These are phyloP conservation scores for Poeciliopsis prolifica DNA, from an alignment of 2,113 vertebrate genomes.

Conservation along the genomic window DNA sequence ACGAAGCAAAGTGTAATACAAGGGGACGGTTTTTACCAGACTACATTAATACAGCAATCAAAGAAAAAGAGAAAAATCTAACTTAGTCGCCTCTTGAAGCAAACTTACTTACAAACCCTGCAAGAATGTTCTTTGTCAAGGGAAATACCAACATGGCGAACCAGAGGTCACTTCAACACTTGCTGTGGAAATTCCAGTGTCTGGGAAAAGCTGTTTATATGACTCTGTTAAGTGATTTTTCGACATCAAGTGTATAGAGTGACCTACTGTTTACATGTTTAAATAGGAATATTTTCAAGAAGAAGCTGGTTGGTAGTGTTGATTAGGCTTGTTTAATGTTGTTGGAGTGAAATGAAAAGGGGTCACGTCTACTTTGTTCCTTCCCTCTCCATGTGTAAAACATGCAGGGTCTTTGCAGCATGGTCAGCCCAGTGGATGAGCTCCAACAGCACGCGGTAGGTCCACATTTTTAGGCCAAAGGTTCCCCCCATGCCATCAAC, in stretches of 20 bases:
- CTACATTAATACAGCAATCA: slow-evolving; percentile 7
- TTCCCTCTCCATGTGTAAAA: slow-evolving; percentile 67
- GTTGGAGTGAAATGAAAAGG: not conserved
- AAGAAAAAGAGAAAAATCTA: slow-evolving; percentile 8
- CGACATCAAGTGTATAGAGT: slow-evolving; percentile 32
- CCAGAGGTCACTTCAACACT: slow-evolving; percentile 59
- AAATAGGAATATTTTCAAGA: slow-evolving; percentile 28
- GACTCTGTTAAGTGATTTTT: slow-evolving; percentile 39
- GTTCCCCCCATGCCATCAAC: slow-evolving; percentile 66
- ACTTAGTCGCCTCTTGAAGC: too few species aligned
- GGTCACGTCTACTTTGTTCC: slow-evolving; percentile 57
- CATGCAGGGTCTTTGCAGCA: slow-evolving; percentile 71
- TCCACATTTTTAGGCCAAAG: slow-evolving; percentile 79
- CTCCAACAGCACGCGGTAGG: slow-evolving; percentile 78
- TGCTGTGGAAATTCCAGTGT: slow-evolving; percentile 63
- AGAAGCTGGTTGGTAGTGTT: slow-evolving; percentile 56
- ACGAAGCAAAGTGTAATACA: too few species aligned
- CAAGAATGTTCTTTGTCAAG: slow-evolving; percentile 30
- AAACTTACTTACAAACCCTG: not conserved
- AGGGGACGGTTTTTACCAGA: too few species aligned
- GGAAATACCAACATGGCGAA: slow-evolving; percentile 42
- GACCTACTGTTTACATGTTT: slow-evolving; percentile 11
- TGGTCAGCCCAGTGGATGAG: slow-evolving; percentile 80
- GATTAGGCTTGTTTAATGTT: slow-evolving; percentile 37
- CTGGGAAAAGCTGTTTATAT: slow-evolving; percentile 44